Evolutionary conservation across 2,113 vertebrate genomes (phyloP), one percentile per base, ranked within the genome.

Genomic region (Xenopus borealis): DNA sequence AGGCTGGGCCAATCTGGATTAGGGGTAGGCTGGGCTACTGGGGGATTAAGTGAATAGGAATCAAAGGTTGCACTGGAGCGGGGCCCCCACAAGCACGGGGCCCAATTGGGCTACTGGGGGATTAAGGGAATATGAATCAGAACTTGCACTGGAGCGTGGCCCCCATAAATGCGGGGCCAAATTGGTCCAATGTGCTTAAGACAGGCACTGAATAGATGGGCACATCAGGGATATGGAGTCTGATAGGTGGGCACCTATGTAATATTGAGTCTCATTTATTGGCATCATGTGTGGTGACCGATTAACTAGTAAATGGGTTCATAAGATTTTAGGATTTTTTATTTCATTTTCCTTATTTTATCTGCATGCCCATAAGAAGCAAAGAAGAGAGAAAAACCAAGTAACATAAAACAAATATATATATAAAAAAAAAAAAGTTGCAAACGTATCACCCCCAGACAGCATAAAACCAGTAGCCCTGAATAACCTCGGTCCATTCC

Each of bases 361-460:
- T 66, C 45, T 6, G 72, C 72, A 75, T 78, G 77, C 61, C 72
- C 71, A 53, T 80, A 27, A 33, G 46, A 45, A 72, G 59, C 76
- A 72, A 69, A 81, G 69, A 78, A 53, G 80, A 66, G 53, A 78
- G 69, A 72, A 65, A 52, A 58, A 18, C 46, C 9, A 61, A 73
- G 47, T 19, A 79, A 62, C 19, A 72, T n/a, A 68, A 61, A 81
- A 83, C 80, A 80, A 69, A 76, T 72, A n/a, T n/a, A n/a, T n/a
- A 33, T 7, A 40, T 40, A 6, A 71, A 74, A 46, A 57, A 7
- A 55, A 59, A 16, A 55, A 55, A 4, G 16, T 55, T 62, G 12
- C 55, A 75, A 62, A 53, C 65, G 11, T 61, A 10, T 68, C 40
- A 30, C 72, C 57, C 14, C n/a, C 14, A 45, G n/a, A 66, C 33